phyloP scores from a whole-genome alignment of 2,797 vertebrate genomes.

The Lutra lutra region DNA sequence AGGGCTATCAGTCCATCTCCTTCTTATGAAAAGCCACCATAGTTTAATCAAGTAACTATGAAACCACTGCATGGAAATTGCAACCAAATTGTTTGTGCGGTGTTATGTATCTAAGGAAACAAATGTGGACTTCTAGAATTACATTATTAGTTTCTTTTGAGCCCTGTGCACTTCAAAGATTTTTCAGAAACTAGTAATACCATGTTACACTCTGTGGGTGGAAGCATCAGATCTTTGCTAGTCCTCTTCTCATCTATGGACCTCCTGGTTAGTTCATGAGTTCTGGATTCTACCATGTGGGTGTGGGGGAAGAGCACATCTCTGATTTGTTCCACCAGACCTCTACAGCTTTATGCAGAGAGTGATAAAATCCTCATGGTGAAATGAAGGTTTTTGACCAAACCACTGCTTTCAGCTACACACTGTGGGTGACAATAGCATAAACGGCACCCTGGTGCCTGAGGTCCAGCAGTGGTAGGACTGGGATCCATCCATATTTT shows the following conservation, averaged over 20 bases:
- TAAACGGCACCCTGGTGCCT: no score
- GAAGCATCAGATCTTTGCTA: background rate
- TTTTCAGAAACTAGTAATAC: slow-evolving; percentile 70
- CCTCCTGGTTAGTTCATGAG: background rate
- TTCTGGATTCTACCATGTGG: background rate
- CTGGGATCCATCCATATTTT: background rate
- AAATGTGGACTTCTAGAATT: slow-evolving; percentile 86
- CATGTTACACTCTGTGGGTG: background rate
- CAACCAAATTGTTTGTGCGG: slow-evolving; percentile 87
- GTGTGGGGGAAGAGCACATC: rapidly evolving
- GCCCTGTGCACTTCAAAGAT: slow-evolving; percentile 64
- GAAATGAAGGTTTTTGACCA: background rate
- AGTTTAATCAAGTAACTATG: slow-evolving; percentile 87
- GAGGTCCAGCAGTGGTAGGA: background rate
- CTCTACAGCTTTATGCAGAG: background rate
- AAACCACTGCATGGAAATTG: slow-evolving; percentile 85
- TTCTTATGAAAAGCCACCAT: slow-evolving; percentile 72
- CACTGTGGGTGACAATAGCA: no score
- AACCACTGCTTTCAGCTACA: background rate
- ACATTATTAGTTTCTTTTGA: slow-evolving; percentile 84
- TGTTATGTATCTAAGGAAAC: slow-evolving; percentile 91
- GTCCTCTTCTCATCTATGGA: background rate
- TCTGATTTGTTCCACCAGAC: background rate
- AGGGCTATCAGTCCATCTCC: slow-evolving; percentile 83
- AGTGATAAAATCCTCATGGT: background rate